Conservation (phyloP, 1,140 invertebrate species). For the Hycleus phaleratus region DNA sequence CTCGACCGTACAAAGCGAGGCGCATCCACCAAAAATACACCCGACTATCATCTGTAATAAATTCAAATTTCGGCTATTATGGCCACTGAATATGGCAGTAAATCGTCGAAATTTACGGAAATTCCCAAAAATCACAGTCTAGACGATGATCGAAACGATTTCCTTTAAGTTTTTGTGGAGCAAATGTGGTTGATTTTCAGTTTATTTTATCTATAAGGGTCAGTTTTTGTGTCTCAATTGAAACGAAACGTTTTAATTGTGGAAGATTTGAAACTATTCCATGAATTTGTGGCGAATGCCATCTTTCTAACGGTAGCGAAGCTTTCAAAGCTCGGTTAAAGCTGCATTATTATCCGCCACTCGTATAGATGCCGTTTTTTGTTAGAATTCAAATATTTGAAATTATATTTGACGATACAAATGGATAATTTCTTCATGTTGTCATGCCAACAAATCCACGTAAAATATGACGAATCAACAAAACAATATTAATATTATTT, state of each 20-base stretch:
- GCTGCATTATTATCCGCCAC: too few species aligned
- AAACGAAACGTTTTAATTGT: too few species aligned
- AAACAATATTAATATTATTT: slow-evolving; percentile 19
- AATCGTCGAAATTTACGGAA: too few species aligned
- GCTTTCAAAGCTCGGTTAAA: background rate
- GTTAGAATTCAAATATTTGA: slow-evolving; percentile 3
- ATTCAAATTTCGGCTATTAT: background rate
- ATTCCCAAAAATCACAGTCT: too few species aligned
- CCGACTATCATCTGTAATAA: slow-evolving; percentile 6
- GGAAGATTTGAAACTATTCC: too few species aligned
- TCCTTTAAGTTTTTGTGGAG: too few species aligned
- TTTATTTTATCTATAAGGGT: too few species aligned
- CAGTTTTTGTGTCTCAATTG: too few species aligned
- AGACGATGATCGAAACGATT: too few species aligned
- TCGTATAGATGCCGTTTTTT: background rate
- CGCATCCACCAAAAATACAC: background rate
- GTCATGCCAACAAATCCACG: slow-evolving; percentile 25
- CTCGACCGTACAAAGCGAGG: background rate
- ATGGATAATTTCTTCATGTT: slow-evolving; percentile 15
- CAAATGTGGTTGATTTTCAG: too few species aligned
- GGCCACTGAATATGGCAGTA: background rate
- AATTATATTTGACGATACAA: background rate
- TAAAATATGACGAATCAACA: slow-evolving; percentile 30
- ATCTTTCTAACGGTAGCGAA: background rate
- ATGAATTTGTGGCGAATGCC: background rate